Evolutionary conservation across 2,888 invertebrate species (phyloP), one percentile per base, ranked within the genome.

Genomic region (Malthinus flaveolus): DNA sequence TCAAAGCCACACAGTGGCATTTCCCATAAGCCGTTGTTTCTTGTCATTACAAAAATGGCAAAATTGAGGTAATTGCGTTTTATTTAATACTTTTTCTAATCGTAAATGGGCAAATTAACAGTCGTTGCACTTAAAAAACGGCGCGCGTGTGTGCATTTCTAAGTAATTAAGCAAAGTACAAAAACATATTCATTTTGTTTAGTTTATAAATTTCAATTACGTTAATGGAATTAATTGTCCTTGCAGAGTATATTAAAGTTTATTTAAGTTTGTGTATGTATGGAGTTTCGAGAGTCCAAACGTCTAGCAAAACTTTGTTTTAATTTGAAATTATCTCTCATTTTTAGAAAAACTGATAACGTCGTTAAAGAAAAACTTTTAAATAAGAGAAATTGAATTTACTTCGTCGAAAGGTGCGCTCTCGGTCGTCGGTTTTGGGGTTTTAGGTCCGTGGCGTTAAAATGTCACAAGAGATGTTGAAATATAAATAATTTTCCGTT

Each of bases 401-500:
- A 32, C 33, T 33, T 39, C 35, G 36, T 35, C 45, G 52, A 52
- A 51, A 52, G 52, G 48, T 37, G 48, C 32, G 31, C 53, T 23
- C n/a, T n/a, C n/a, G n/a, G n/a, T n/a, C n/a, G n/a, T n/a, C 34
- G 36, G 44, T 49, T 50, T 44, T 34, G 36, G 36, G 11, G 54
- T 54, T 47, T 31, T 36, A 37, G n/a, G 32, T 42, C 13, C 44
- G 34, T 15, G 11, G 49, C 34, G 39, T 23, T 50, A 42, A 55
- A 59, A 59, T 55, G 59, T 59, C 59, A 55, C 47, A 35, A 12
- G 49, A 54, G 46, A 49, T 44, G 36, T 13, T 12, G 37, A 31
- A 55, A 59, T 47, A 59, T 59, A 55, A 59, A 59, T 59, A 59
- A 59, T 50, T 59, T 42, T 50, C 48, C 50, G 49, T 36, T 34